Percentiles rank a stretch among this genome's conserved stretches.
phyloP scores from a whole-genome alignment of 2,888 invertebrate species.

The Lottia scabra region DNA sequence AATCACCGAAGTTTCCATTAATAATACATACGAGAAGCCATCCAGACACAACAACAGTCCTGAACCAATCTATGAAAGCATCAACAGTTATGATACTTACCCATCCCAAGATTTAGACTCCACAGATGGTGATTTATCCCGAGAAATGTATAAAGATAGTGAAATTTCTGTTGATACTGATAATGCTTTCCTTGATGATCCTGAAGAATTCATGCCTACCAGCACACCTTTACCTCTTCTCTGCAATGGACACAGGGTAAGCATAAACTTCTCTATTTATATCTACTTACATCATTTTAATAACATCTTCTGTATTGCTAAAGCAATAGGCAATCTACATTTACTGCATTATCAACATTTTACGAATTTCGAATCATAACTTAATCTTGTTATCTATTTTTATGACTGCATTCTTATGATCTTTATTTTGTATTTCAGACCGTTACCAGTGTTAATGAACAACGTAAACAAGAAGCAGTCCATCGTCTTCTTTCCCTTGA shows the following conservation, averaged over 20 bases:
- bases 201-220: conserved; percentile 35
- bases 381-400: background rate
- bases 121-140: conserved; percentile 27
- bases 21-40: conserved; percentile 36
- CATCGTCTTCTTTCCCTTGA: conserved; percentile 58
- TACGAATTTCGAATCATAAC: too few relatives aligned
- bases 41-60: conserved; percentile 24
- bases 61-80: conserved; percentile 36
- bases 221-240: conserved; percentile 55
- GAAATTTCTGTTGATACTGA: conserved; percentile 43
- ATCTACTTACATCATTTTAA: too few relatives aligned
- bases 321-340: too few relatives aligned
- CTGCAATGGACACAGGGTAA: conserved; percentile 48
- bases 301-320: too few relatives aligned
- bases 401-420: background rate
- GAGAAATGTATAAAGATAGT: conserved; percentile 45
- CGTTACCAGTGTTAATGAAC: conserved; percentile 34
- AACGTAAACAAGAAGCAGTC: conserved; percentile 52
- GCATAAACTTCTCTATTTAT: too few relatives aligned
- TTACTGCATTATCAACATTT: too few relatives aligned
- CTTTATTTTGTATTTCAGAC: conserved; percentile 34
- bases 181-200: conserved; percentile 30
- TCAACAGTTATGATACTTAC: conserved; percentile 22
- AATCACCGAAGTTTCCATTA: conserved; percentile 28
- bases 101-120: conserved; percentile 19